phyloP scores from a whole-genome alignment of 2,113 vertebrate species.

The Isichthys henryi region DNA sequence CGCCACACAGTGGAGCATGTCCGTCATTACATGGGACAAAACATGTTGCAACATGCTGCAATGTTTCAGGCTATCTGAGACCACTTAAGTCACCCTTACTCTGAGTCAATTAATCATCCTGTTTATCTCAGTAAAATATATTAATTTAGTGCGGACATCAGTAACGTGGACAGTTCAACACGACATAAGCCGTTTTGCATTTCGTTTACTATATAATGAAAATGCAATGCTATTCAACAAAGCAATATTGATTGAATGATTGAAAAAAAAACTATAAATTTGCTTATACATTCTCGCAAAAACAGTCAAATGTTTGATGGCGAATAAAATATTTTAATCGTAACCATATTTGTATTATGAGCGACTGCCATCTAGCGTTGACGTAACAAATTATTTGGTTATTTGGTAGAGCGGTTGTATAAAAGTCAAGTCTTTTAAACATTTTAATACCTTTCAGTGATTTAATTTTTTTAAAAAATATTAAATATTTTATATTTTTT shows the following conservation, averaged over 20 bases:
- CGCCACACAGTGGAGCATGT: conserved; percentile 12
- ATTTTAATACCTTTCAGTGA: background rate
- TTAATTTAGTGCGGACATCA: background rate
- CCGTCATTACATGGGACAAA: background rate
- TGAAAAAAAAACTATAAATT: background rate
- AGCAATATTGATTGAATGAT: background rate
- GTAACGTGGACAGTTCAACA: background rate
- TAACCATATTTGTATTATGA: background rate
- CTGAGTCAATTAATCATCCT: background rate
- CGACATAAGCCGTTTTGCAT: background rate
- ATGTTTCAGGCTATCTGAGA: background rate
- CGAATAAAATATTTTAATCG: background rate
- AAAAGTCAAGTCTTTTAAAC: background rate
- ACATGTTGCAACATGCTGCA: conserved; percentile 26
- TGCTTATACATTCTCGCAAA: background rate
- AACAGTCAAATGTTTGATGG: background rate
- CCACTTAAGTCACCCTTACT: background rate
- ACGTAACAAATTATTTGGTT: background rate
- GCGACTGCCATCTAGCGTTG: conserved; percentile 18
- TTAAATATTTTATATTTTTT: no score
- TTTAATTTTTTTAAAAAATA: background rate
- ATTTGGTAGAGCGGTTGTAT: background rate
- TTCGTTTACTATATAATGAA: background rate
- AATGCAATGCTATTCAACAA: background rate
- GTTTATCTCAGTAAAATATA: background rate